Base-by-base conservation (phyloP, 1,140 invertebrate species). In the Zaprionus vittiger region DNA sequence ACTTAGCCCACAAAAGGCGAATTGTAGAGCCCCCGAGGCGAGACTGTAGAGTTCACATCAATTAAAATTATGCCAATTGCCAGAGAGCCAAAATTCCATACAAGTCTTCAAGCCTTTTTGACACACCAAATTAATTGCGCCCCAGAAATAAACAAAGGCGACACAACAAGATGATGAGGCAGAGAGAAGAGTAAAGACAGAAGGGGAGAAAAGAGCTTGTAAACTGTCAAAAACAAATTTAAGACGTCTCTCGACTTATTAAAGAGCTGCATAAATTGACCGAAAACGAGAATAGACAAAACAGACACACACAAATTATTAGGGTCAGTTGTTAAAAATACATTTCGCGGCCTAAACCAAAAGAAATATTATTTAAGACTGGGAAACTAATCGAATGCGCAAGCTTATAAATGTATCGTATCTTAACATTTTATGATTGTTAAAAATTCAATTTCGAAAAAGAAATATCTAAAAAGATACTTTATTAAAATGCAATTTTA, bases 321-420 rank as follows among this genome's bases (percentile, higher is more conserved):
- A 62, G 59, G 74, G 71, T 74, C 71, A 77, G 59, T 31, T 59
- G 64, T 44, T 77, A 74, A 77, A 77, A 77, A 73, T 77, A 77
- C 7, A 67, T 68, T 73, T 62, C 31, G 2, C 31, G 15, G 28
- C 31, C 17, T 37, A 37, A 67, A 41, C 34, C 0, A 22, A 22
- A 54, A 60, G 61, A 64, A 64, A 52, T 64, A 64, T 64, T 22
- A 49, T 47, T 62, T 31, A 62, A 17, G 20, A 52, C 17, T 24
- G 47, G 14, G 20, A 17, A 22, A 52, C 47, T 52, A 22, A 52
- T 52, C 17, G 47, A 52, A 52, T 24, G 47, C 47, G 47, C 17
- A 52, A 12, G 20, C 20, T 22, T 14, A 52, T 52, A 24, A 52
- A 52, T 22, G 47, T 24, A 24, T 52, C 20, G 47, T 24, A 24